Evolutionary conservation across 2,113 vertebrate genomes (phyloP).

Genomic region (Hylia prasina): DNA sequence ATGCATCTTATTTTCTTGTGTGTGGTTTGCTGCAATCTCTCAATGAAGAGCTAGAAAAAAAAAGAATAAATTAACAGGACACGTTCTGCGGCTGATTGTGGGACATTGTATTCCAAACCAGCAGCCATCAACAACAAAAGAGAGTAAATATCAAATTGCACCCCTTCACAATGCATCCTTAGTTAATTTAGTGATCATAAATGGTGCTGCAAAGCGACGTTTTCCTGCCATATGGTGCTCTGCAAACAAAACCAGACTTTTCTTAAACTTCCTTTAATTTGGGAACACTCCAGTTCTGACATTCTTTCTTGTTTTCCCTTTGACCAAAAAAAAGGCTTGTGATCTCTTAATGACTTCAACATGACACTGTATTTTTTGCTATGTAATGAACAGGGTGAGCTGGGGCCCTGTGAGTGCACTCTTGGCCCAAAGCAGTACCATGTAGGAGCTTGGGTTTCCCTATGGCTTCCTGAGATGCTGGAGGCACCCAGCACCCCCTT

Average conservation of each 20-base stretch:
- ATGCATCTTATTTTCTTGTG: not conserved
- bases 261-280: not conserved
- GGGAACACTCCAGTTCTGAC: not conserved
- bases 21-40: not conserved
- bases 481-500: not conserved
- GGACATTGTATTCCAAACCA: not conserved
- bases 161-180: not conserved
- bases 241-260: not conserved
- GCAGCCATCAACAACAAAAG: not conserved
- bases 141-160: not conserved
- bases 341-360: not conserved
- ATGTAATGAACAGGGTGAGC: accelerated
- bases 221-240: not conserved
- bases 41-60: not conserved
- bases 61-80: not conserved
- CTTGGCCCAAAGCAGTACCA: accelerated
- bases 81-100: not conserved
- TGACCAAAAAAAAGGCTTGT: not conserved
- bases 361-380: not conserved
- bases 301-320: not conserved
- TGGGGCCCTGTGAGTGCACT: accelerated
- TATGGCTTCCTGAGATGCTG: not conserved
- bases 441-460: accelerated
- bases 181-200: not conserved
- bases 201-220: not conserved